phyloP scores from a whole-genome alignment of 2,797 vertebrate species.

The Eulemur coronatus region DNA sequence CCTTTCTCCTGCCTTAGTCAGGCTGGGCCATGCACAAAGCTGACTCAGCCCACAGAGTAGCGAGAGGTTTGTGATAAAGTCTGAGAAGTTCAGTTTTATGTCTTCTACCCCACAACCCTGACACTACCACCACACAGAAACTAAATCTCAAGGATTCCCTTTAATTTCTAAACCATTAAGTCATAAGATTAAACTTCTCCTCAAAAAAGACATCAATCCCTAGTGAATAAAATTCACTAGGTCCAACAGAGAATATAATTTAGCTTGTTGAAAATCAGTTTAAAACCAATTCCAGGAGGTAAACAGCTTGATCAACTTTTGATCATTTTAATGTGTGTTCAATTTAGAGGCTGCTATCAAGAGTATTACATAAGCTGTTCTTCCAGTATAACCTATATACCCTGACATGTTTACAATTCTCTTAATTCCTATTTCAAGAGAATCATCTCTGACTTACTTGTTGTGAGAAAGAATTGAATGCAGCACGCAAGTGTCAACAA shows the following conservation, averaged over 20 bases:
- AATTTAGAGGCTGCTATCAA: background rate
- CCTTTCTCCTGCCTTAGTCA: background rate
- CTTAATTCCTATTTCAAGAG: slow-evolving; percentile 50
- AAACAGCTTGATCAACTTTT: slow-evolving; percentile 31
- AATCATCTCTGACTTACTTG: slow-evolving; percentile 39
- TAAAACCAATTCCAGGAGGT: slow-evolving; percentile 21
- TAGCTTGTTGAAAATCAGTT: background rate
- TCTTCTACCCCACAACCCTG: background rate
- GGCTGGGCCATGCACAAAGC: background rate
- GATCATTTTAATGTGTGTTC: background rate
- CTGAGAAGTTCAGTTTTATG: background rate
- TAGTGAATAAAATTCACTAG: slow-evolving; percentile 8
- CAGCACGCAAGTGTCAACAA: slow-evolving; percentile 61
- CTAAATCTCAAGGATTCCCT: slow-evolving; percentile 3
- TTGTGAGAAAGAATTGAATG: background rate
- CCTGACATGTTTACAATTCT: background rate
- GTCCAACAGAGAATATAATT: slow-evolving; percentile 18
- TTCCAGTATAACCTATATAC: background rate
- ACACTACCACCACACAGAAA: background rate
- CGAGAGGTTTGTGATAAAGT: background rate
- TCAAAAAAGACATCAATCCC: background rate
- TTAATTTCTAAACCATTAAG: slow-evolving; percentile 35
- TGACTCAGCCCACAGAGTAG: background rate
- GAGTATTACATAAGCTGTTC: background rate
- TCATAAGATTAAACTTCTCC: background rate